Conservation (phyloP, 1,140 invertebrate species). For the Dinothrombium tinctorium region DNA sequence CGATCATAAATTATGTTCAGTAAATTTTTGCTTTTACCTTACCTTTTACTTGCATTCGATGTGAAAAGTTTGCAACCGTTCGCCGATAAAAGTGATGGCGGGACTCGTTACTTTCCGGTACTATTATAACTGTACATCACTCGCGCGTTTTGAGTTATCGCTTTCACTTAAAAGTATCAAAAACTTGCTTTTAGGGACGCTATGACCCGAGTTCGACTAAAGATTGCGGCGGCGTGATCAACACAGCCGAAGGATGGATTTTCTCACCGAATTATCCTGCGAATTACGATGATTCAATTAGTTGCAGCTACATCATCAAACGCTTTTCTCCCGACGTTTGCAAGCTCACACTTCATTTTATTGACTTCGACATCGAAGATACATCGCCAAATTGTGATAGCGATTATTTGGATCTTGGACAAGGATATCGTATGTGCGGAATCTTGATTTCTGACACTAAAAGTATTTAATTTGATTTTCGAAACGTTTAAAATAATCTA, state of each 20-base stretch:
- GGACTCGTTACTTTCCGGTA: too few species aligned
- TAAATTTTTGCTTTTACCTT: too few species aligned
- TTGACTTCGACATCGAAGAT: constrained; percentile 16
- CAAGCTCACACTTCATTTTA: constrained; percentile 12
- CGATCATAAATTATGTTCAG: too few species aligned
- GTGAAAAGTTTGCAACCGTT: too few species aligned
- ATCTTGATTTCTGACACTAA: constrained; percentile 13
- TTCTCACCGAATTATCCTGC: constrained; percentile 15
- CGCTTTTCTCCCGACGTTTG: constrained; percentile 10
- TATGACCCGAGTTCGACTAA: too few species aligned
- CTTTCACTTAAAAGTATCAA: too few species aligned
- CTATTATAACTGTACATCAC: too few species aligned
- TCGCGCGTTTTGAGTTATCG: too few species aligned
- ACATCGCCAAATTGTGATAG: constrained; percentile 10
- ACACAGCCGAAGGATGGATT: constrained; percentile 12
- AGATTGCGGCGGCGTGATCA: constrained; percentile 9
- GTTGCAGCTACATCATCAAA: constrained; percentile 12
- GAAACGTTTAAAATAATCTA: neutral
- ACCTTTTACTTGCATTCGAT: too few species aligned
- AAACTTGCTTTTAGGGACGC: too few species aligned
- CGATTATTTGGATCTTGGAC: constrained; percentile 14
- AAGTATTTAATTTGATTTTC: constrained; percentile 10
- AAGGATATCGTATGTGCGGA: constrained; percentile 11
- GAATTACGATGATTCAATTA: constrained; percentile 10
- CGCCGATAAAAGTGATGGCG: too few species aligned